Conservation (phyloP, 2,797 vertebrate genomes). For the Myotis myotis region DNA sequence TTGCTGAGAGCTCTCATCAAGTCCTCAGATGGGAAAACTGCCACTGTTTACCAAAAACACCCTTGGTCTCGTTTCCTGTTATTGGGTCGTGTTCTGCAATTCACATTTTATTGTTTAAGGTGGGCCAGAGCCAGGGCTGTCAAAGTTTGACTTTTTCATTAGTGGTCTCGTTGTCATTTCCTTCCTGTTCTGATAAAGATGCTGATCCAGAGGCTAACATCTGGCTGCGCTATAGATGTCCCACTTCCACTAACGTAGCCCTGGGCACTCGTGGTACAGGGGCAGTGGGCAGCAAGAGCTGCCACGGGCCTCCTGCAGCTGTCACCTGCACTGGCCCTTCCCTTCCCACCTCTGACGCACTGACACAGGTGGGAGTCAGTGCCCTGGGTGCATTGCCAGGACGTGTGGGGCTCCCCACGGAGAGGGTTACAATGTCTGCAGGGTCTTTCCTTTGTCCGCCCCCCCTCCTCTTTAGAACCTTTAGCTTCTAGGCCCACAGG, state of each 20-base stretch:
- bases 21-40: constrained; percentile 20
- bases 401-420: fast-evolving
- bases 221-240: neutral
- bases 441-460: neutral
- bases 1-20: neutral
- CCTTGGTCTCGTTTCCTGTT: constrained; percentile 34
- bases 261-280: neutral
- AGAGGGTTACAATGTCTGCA: too few species aligned
- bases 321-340: neutral
- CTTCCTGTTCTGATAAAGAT: constrained; percentile 52
- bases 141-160: constrained; percentile 38
- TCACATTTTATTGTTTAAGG: constrained; percentile 40
- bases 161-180: neutral
- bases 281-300: neutral
- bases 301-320: neutral
- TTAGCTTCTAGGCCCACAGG: neutral
- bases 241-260: neutral
- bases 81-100: neutral
- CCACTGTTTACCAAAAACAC: neutral
- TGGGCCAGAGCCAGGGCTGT: neutral
- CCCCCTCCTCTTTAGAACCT: neutral
- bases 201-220: neutral
- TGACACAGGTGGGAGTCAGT: too few species aligned
- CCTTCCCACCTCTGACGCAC: neutral
- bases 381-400: too few species aligned